Percentiles rank a stretch among this genome's conserved stretches.
Conservation (phyloP, 2,113 vertebrate species). For the Aythya baeri region DNA sequence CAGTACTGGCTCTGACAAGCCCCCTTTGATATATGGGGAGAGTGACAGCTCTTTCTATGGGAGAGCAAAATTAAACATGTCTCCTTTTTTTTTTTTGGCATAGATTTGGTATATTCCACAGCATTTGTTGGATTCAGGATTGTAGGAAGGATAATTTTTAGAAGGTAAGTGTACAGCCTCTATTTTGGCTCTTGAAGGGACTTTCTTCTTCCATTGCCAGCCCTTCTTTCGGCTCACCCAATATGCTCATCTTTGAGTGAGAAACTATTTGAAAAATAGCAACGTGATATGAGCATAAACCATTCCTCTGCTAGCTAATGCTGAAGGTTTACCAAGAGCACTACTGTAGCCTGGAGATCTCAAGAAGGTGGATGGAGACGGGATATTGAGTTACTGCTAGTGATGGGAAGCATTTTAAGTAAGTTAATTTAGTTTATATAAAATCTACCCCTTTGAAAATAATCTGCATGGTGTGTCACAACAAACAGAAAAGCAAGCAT, state of each 20-base stretch:
- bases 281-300: background rate
- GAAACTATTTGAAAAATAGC: background rate
- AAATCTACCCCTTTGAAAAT: background rate
- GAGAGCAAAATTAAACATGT: background rate
- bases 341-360: background rate
- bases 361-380: background rate
- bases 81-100: background rate
- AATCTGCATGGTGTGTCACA: background rate
- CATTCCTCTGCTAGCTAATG: background rate
- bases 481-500: background rate
- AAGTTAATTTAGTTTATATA: background rate
- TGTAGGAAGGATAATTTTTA: background rate
- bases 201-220: background rate
- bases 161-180: background rate
- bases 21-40: background rate
- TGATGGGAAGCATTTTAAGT: background rate
- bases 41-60: background rate
- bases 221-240: background rate
- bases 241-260: background rate
- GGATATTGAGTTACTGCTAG: background rate
- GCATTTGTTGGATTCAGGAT: background rate
- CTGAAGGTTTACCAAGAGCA: too few relatives aligned
- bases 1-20: rapidly evolving
- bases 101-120: background rate
- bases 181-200: background rate